Conservation (phyloP, 2,113 vertebrate species). For the Mustela lutreola region DNA sequence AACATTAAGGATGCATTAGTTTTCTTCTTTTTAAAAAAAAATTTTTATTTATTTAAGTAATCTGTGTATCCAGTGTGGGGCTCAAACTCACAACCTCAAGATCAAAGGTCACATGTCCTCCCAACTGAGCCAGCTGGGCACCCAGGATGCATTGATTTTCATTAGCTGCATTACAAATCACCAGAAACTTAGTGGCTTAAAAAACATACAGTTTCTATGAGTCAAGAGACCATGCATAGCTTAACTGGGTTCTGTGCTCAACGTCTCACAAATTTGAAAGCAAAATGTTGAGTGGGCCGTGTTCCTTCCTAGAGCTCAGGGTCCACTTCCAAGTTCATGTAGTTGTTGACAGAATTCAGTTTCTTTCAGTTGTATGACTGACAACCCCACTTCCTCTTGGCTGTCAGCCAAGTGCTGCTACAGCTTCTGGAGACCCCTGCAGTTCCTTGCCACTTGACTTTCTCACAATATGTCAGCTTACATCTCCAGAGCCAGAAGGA, state of each 20-base stretch:
- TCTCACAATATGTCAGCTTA: background rate
- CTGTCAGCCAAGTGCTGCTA: background rate
- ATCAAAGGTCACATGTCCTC: background rate
- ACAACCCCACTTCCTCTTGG: background rate
- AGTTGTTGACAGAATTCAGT: constrained; percentile 14
- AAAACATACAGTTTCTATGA: background rate
- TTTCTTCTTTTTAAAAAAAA: background rate
- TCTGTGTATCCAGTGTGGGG: background rate
- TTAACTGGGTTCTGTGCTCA: constrained; percentile 3
- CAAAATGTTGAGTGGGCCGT: background rate
- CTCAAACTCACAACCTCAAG: background rate
- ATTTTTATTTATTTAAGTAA: background rate
- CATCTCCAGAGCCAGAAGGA: constrained; percentile 14
- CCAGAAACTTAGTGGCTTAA: background rate
- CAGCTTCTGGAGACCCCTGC: background rate
- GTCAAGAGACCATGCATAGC: background rate
- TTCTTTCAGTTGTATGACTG: background rate
- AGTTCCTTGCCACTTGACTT: constrained; percentile 20
- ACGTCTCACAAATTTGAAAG: background rate
- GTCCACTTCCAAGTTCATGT: background rate
- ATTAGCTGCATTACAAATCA: background rate
- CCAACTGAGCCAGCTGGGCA: background rate
- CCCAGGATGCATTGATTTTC: constrained; percentile 54
- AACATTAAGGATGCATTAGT: constrained; percentile 45
- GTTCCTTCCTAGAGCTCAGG: background rate